A percentile compares a stretch with the other conserved stretches of the same genome.
Evolutionary conservation across 2,888 invertebrate species (phyloP).

Genomic region (Odontocolon sp.): DNA sequence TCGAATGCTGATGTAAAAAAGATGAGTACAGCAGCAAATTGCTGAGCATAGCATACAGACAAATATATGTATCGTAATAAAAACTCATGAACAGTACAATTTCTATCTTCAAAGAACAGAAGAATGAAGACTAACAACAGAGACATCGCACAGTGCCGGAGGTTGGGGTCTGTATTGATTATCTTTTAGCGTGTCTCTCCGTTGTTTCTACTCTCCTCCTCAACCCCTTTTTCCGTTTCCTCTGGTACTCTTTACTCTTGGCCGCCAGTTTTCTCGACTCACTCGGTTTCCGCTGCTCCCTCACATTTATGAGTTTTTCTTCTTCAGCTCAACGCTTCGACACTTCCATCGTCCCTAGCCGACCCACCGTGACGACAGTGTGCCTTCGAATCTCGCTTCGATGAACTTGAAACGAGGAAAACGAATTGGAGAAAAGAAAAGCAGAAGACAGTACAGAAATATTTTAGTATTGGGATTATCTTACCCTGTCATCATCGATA

Average conservation of each 20-base stretch:
- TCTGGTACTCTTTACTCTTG: slow-evolving; percentile 55
- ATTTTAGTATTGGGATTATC: background rate
- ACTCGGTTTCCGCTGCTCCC: slow-evolving; percentile 52
- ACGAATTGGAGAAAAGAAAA: slow-evolving; percentile 26
- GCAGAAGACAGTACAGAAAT: slow-evolving; percentile 32
- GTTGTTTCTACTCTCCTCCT: slow-evolving; percentile 48
- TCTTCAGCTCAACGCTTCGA: slow-evolving; percentile 46
- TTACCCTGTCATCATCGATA: too few relatives aligned
- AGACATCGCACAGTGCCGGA: slow-evolving; percentile 25
- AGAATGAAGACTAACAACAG: slow-evolving; percentile 11
- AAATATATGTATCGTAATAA: slow-evolving; percentile 48
- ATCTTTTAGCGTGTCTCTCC: slow-evolving; percentile 66
- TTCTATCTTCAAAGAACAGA: slow-evolving; percentile 20
- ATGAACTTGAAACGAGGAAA: slow-evolving; percentile 45
- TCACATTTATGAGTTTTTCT: slow-evolving; percentile 49
- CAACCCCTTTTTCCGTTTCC: slow-evolving; percentile 29
- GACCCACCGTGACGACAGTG: slow-evolving; percentile 9
- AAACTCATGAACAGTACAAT: slow-evolving; percentile 60
- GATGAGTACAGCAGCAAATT: slow-evolving; percentile 25
- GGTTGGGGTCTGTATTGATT: slow-evolving; percentile 69
- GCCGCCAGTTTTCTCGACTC: slow-evolving; percentile 49
- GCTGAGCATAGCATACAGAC: slow-evolving; percentile 28
- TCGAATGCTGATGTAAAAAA: slow-evolving; percentile 7
- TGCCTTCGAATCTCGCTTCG: slow-evolving; percentile 46
- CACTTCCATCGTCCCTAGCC: slow-evolving; percentile 38